Percentiles rank a stretch among this genome's conserved stretches.
Conservation (phyloP, 2,113 vertebrate species). For the Eptesicus fuscus region DNA sequence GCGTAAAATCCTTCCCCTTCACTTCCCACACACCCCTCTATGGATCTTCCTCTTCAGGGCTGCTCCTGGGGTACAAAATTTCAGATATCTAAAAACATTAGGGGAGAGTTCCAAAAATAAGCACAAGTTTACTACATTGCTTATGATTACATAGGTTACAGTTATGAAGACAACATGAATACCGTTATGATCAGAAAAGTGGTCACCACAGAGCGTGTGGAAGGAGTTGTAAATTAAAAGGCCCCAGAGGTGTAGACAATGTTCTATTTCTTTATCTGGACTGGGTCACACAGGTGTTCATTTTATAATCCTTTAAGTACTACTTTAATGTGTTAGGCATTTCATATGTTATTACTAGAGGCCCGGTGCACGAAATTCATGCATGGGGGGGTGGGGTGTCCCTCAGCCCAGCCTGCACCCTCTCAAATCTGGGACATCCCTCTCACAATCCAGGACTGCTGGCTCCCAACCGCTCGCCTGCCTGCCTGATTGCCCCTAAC, state of each 20-base stretch:
- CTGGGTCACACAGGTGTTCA: background rate
- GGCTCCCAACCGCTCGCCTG: no score
- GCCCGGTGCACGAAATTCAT: no score
- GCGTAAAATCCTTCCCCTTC: background rate
- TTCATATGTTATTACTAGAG: background rate
- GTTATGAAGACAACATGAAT: background rate
- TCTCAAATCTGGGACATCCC: no score
- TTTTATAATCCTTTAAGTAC: background rate
- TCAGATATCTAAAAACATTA: background rate
- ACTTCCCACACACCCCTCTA: background rate
- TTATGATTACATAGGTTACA: background rate
- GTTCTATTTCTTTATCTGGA: background rate
- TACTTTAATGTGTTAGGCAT: background rate
- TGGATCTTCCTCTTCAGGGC: background rate
- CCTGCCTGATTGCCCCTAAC: no score
- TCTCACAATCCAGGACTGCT: no score
- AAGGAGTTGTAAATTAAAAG: background rate
- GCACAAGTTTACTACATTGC: background rate
- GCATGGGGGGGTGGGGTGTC: no score
- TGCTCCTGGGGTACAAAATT: background rate
- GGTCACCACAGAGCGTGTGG: background rate
- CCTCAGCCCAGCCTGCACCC: no score
- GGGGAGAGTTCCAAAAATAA: background rate
- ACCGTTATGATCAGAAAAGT: background rate
- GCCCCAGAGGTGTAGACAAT: rapidly evolving